Evolutionary conservation across 1,140 invertebrate genomes (phyloP), one percentile per base, ranked within the genome.

Genomic region (Papilio polyxenes): DNA sequence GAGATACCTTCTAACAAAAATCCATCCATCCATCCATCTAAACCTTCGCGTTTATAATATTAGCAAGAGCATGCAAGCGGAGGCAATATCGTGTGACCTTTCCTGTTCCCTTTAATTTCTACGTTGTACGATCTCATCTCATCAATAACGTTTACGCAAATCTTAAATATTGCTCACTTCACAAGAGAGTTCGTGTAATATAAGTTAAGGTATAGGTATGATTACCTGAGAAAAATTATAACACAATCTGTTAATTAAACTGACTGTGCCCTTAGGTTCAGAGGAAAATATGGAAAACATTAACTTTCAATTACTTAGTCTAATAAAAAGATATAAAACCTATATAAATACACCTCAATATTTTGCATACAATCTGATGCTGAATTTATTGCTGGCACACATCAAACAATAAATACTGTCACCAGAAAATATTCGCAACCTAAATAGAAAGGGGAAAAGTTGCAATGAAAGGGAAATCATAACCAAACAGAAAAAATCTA

Each of bases 41-140:
- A 31, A 31, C 23, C 2, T 31, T 31, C 23, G 23, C 23, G 2
- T 31, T 31, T 31, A 31, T 31, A 31, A 31, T 31, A 31, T 31
- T 31, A 31, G 23, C 23, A 44, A 44, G 40, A 44, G 6, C 4
- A 13, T 13, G 10, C 51, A 56, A 13, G 15, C 53, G n/a, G 13
- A 56, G 15, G 53, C 53, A 56, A 65, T 31, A 65, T 23, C 20
- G 62, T 65, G 13, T 72, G 13, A 72, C 65, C 65, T 72, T 72
- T 72, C 31, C 65, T 72, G 65, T 72, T 31, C 65, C 31, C 23
- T 72, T 72, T 72, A 72, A 72, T 40, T 72, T 72, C 65, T 17
- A 72, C 17, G 65, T 72, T 72, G 9, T 15, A 72, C 13, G 4
- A 72, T 37, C 65, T 10, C 13, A 37, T 69, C 62, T 37, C 65